Percentiles rank a stretch among this genome's conserved stretches.
phyloP scores from a whole-genome alignment of 1,140 invertebrate genomes.

The Caerostris extrusa region DNA sequence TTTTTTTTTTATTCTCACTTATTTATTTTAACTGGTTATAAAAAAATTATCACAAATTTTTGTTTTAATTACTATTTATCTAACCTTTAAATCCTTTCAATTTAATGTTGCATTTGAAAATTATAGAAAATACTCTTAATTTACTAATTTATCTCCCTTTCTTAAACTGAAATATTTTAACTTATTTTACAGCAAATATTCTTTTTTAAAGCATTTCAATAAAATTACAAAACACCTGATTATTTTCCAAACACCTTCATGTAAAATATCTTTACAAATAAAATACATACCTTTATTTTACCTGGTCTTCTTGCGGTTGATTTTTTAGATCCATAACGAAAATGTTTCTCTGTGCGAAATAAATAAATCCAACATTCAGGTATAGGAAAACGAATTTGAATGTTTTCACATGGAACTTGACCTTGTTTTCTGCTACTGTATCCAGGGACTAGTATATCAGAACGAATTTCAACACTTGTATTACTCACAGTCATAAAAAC shows the following conservation, averaged over 20 bases:
- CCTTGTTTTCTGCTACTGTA: constrained; percentile 97
- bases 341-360: constrained; percentile 98
- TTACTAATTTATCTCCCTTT: no score
- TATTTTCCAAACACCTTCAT: background rate
- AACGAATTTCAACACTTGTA: constrained; percentile 91
- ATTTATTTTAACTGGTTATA: no score
- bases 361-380: constrained; percentile 99
- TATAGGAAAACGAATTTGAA: constrained; percentile 97
- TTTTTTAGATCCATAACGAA: constrained; percentile 99
- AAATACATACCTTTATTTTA: constrained; percentile 84
- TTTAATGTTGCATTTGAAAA: no score
- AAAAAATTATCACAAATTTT: no score
- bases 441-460: constrained; percentile 97
- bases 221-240: constrained; percentile 82
- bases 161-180: no score
- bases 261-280: background rate
- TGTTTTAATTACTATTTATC: no score
- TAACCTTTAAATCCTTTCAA: no score
- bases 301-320: constrained; percentile 92
- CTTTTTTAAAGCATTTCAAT: no score
- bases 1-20: no score
- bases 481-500: constrained; percentile 78
- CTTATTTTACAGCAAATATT: no score
- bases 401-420: constrained; percentile 96
- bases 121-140: no score